Conservation (phyloP, 1,140 invertebrate species). For the Drosophila guanche region DNA sequence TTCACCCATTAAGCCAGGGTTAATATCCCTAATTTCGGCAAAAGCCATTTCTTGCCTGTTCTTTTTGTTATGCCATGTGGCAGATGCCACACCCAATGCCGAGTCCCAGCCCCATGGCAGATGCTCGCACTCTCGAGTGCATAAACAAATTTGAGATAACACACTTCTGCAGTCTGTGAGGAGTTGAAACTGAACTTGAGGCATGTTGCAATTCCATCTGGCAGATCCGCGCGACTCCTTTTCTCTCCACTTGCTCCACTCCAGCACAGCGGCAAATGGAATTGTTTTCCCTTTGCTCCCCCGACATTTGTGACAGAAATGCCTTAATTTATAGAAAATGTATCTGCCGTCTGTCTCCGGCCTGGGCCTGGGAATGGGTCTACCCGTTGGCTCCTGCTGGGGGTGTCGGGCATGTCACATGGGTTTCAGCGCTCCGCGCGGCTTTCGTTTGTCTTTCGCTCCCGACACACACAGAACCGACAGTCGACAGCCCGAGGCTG, state of each 20-base stretch:
- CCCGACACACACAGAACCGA: constrained; percentile 24
- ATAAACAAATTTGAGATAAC: constrained; percentile 61
- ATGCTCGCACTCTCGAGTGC: constrained; percentile 31
- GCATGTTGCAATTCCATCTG: constrained; percentile 47
- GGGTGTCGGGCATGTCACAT: constrained; percentile 45
- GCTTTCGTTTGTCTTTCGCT: constrained; percentile 63
- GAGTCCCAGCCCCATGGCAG: constrained; percentile 16
- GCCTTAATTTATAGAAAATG: constrained; percentile 76
- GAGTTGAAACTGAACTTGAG: constrained; percentile 25
- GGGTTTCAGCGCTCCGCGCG: constrained; percentile 51
- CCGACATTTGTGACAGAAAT: constrained; percentile 59
- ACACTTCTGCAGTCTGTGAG: constrained; percentile 23
- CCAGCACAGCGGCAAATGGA: constrained; percentile 45
- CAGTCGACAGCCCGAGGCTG: constrained; percentile 34
- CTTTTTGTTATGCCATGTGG: constrained; percentile 28
- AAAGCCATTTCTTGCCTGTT: constrained; percentile 49
- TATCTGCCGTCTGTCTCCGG: constrained; percentile 40
- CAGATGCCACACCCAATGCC: constrained; percentile 26
- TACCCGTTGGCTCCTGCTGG: constrained; percentile 1
- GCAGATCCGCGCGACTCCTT: constrained; percentile 42
- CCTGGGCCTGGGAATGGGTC: too few species aligned
- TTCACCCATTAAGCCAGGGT: constrained; percentile 9
- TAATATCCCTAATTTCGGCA: constrained; percentile 59
- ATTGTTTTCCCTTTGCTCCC: constrained; percentile 59
- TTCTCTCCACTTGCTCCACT: constrained; percentile 2